Conservation (phyloP, 2,797 vertebrate genomes). For the Scolopax rusticola region DNA sequence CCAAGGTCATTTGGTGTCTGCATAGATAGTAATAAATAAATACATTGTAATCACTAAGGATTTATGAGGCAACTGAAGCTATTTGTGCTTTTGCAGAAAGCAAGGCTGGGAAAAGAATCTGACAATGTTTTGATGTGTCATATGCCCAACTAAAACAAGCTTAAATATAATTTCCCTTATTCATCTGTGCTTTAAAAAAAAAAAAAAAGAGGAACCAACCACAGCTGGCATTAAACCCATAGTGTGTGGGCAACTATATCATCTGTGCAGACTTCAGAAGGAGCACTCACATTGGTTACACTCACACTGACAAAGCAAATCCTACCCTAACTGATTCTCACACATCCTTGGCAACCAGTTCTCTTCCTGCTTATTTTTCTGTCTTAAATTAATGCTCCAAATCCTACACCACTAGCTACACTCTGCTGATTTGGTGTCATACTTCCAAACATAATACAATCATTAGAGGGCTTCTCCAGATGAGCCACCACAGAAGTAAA, state of each 20-base stretch:
- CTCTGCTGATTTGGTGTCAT: neutral
- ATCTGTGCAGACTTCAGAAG: neutral
- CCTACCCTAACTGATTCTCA: neutral
- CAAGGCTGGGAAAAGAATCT: slow-evolving; percentile 43
- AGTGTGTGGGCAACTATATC: neutral
- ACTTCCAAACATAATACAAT: neutral
- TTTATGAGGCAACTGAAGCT: slow-evolving; percentile 9
- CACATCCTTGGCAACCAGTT: neutral
- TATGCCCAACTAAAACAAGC: slow-evolving; percentile 38
- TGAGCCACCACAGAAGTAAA: slow-evolving; percentile 8
- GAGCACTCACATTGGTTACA: neutral
- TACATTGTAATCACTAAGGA: slow-evolving; percentile 33
- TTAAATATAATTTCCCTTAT: slow-evolving; percentile 29
- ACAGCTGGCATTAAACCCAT: slow-evolving; percentile 11
- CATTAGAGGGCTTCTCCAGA: neutral
- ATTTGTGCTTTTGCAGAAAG: slow-evolving; percentile 1
- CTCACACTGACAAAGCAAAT: slow-evolving; percentile 7
- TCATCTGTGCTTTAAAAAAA: neutral
- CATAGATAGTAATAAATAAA: slow-evolving; percentile 34
- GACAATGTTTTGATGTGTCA: neutral
- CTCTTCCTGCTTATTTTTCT: slow-evolving; percentile 21
- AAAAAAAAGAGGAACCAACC: neutral
- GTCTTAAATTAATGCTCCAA: neutral
- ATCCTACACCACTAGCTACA: neutral
- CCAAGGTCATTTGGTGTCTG: slow-evolving; percentile 24